Percentiles rank a stretch among this genome's conserved stretches.
phyloP scores from a whole-genome alignment of 2,113 vertebrate species.

The Antechinus stuartii region DNA sequence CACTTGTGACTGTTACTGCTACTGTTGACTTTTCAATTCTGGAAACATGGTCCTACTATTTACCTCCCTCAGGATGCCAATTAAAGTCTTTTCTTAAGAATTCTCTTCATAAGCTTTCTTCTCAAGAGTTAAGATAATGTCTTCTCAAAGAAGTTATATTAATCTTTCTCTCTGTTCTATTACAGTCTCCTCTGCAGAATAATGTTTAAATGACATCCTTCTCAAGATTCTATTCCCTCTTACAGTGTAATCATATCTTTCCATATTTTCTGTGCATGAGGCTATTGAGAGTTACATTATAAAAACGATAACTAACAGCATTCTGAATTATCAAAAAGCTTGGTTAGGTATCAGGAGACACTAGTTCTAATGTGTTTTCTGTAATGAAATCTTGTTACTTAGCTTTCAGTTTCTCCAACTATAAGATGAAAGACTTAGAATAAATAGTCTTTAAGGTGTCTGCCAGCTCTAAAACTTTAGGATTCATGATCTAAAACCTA shows the following conservation, averaged over 20 bases:
- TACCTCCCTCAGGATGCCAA: background rate
- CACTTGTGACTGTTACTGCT: no score
- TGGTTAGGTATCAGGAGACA: background rate
- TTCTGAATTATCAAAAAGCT: background rate
- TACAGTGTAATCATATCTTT: background rate
- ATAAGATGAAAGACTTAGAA: background rate
- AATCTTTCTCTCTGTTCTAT: background rate
- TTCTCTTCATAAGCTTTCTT: background rate
- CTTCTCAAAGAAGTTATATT: background rate
- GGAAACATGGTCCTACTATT: background rate
- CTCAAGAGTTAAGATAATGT: background rate
- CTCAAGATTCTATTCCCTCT: background rate
- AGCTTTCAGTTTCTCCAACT: background rate
- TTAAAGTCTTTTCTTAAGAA: background rate
- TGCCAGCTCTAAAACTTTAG: background rate
- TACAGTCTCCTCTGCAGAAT: background rate
- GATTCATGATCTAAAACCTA: background rate
- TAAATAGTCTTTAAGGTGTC: background rate
- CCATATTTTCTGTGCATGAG: background rate
- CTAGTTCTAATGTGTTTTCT: background rate
- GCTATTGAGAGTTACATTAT: no score
- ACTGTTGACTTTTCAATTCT: background rate
- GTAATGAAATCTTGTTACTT: background rate
- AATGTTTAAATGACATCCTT: background rate
- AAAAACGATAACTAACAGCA: background rate